Percentiles rank a stretch among this genome's conserved stretches.
These are phyloP conservation scores for Hemicentrotus pulcherrimus DNA, from an alignment of 35 echinoderm and acorn worm genomes.

Conservation along the genomic window DNA sequence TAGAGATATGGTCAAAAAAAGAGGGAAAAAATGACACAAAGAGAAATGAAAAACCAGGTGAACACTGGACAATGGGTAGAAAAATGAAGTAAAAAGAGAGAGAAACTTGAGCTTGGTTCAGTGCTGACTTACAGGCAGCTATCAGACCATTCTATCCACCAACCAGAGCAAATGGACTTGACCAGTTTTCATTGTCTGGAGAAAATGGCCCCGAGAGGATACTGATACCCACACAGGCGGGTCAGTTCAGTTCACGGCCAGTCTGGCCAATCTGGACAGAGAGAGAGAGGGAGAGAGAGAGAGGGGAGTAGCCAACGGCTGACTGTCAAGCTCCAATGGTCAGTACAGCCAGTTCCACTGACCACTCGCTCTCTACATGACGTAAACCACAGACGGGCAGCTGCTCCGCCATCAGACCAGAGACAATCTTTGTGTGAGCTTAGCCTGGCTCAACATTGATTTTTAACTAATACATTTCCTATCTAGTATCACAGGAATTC, in stretches of 20 bases:
- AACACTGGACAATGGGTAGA: background rate
- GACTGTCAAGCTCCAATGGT: background rate
- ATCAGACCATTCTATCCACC: background rate
- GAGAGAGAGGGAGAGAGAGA: background rate
- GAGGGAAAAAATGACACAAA: background rate
- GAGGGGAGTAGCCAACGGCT: background rate
- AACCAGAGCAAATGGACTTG: background rate
- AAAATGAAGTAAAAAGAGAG: background rate
- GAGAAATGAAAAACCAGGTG: background rate
- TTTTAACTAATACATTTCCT: background rate
- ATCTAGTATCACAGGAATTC: background rate
- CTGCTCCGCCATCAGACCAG: background rate
- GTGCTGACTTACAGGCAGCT: background rate
- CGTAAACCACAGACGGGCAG: background rate
- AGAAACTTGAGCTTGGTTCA: background rate
- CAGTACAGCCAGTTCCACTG: background rate
- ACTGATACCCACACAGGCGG: background rate
- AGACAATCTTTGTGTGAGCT: background rate
- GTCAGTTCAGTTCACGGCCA: conserved; percentile 15
- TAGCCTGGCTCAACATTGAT: background rate
- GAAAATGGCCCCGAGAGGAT: background rate
- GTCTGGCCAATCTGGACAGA: background rate
- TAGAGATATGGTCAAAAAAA: background rate
- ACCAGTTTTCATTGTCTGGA: background rate
- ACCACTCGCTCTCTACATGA: background rate